Base-by-base conservation (phyloP, 2,888 invertebrate genomes). In the Anorthoa munda region DNA sequence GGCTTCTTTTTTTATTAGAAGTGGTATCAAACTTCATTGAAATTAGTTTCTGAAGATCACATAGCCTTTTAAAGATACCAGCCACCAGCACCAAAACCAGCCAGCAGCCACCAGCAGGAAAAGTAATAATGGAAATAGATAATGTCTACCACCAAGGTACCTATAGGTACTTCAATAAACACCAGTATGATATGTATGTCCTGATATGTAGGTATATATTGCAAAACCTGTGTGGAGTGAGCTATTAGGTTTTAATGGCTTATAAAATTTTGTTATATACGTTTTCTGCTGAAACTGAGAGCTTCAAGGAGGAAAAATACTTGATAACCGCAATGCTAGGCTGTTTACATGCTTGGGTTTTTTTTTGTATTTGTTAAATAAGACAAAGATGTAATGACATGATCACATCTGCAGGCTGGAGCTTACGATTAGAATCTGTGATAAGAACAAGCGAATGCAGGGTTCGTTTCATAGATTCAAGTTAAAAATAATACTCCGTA, bases 141-240 rank as follows among this genome's bases (percentile, higher is more conserved):
- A 46, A 46, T 18, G 2, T 48, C 18, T 3, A 48, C 5, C 21
- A 39, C 11, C 21, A 7, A 26, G 23, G 5, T 63, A 26, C 26
- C 23, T 26, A 31, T n/a, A 15, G 26, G 9, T 31, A 39, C 15
- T 68, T 39, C 15, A 69, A 69, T 69, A 39, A 69, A 15, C 68
- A 11, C 31, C 15, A 21, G 4, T 55, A 17, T 26, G 31, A 12
- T 3, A 15, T 15, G 18, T n/a, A n/a, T 2, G 17, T 2, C 4
- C 26, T 26, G 26, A 9, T 39, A 39, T 39, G 39, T 39, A 39
- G 39, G 39, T 13, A 1, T 31, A 18, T 23, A 26, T 45, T 26
- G 17, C n/a, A 17, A 21, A 31, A 53, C 21, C 5, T 66, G 39
- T 1, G 26, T 18, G 5, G n/a, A 9, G 12, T 66, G 3, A 21